Evolutionary conservation across 2,113 vertebrate species (phyloP).

Genomic region (Pycnonotus jocosus): DNA sequence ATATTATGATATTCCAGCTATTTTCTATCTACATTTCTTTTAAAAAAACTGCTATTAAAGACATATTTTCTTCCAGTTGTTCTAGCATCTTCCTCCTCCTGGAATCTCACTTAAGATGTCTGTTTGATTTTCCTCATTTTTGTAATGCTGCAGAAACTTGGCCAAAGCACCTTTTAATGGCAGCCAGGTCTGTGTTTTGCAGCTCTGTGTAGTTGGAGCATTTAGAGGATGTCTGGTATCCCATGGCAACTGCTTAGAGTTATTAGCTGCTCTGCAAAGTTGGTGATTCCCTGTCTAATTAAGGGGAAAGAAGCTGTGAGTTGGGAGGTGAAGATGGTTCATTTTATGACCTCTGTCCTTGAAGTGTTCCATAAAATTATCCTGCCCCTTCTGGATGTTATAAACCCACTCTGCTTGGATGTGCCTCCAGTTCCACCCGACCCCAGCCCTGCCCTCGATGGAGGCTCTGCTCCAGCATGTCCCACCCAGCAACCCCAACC

Average conservation of each 20-base stretch:
- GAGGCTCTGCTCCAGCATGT: background rate
- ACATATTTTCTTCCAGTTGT: background rate
- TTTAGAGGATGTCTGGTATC: background rate
- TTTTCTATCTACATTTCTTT: background rate
- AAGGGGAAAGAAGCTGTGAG: background rate
- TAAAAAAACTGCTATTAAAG: background rate
- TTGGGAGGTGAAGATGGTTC: background rate
- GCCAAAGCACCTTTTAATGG: background rate
- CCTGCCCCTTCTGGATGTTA: background rate
- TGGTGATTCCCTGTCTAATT: background rate
- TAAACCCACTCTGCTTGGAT: background rate
- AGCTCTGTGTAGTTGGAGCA: background rate
- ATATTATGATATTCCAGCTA: background rate
- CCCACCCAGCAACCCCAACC: background rate
- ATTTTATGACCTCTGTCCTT: background rate
- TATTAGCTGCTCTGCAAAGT: background rate
- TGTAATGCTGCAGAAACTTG: background rate
- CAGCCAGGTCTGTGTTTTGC: background rate
- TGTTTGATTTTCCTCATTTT: background rate
- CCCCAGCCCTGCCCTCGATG: fast-evolving
- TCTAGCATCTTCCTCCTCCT: background rate
- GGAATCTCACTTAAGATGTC: background rate
- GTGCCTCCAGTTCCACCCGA: background rate
- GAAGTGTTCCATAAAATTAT: background rate
- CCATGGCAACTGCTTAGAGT: background rate